Evolutionary conservation across 2,888 invertebrate species (phyloP).

Genomic region (Camponotus fellah): DNA sequence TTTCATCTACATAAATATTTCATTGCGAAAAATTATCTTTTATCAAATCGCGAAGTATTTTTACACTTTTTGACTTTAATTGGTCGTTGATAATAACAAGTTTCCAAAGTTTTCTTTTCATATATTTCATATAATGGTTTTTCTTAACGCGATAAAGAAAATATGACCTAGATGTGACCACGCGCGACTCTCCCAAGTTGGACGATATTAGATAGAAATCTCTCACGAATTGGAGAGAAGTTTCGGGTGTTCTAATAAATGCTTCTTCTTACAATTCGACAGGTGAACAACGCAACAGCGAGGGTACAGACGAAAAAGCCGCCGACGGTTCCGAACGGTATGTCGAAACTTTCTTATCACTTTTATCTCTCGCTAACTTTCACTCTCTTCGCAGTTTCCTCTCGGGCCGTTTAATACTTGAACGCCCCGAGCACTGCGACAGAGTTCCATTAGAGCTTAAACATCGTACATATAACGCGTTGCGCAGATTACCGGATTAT

Average conservation of each 20-base stretch:
- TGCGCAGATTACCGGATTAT: background rate
- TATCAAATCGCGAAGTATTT: background rate
- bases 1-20: background rate
- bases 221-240: background rate
- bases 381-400: conserved; percentile 7
- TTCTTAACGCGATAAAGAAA: background rate
- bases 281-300: conserved; percentile 99
- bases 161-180: background rate
- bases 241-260: conserved; percentile 53
- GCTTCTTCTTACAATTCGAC: conserved; percentile 83
- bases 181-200: conserved; percentile 49
- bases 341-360: conserved; percentile 84
- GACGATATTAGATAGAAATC: conserved; percentile 22
- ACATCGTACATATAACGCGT: background rate
- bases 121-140: background rate
- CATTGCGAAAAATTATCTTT: background rate
- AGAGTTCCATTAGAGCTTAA: conserved; percentile 30
- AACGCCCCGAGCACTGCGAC: conserved; percentile 9
- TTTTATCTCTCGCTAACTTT: conserved; percentile 57
- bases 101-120: background rate
- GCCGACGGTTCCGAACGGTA: conserved; percentile 96
- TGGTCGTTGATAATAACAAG: background rate
- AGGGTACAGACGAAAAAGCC: conserved; percentile 99
- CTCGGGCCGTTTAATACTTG: background rate
- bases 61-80: background rate